Base-by-base conservation (phyloP, 2,113 vertebrate species). In the Gallinago media region DNA sequence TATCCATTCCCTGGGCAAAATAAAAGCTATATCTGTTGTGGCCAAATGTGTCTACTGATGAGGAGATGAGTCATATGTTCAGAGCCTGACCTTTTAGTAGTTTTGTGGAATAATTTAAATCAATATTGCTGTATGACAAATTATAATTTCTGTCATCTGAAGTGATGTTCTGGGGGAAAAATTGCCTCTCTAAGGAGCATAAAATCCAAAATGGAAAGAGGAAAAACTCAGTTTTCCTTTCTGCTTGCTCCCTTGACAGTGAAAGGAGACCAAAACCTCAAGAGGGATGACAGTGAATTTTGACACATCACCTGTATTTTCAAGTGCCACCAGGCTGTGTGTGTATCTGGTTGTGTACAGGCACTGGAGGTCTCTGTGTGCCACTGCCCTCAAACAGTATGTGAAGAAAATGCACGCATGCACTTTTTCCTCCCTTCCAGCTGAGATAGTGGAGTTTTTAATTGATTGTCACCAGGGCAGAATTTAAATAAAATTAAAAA, bases 71-170 rank as follows among this genome's bases (percentile, higher is more conserved):
- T 49, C 76, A 68, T 26, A 50, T 26, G 15, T 78, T 91, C 55
- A 72, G 55, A 72, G 16, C 27, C 23, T 92, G 92, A 91, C 71
- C 95, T 97, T 96, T 88, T 32, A 32, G 12, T 54, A 67, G 55
- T 79, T 74, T 79, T 73, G 75, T 74, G 38, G 85, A 75, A 89
- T 89, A 93, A 91, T 70, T 86, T 72, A 59, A 91, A 96, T 94
- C 92, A 87, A 61, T 76, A 63, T 44, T 94, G 59, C 31, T 86
- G 4, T 81, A 38, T 71, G 31, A 56, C 34, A 94, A 85, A 61
- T 86, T 70, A n/a, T 87, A 55, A 89, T 95, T 91, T 95, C 91
- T 66, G 34, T 58, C 46, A 74, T 91, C 66, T 91, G 89, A 90
- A 77, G 54, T 15, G 73, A 44, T 15, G 14, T 87, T 96, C 67